A percentile compares a stretch with the other conserved stretches of the same genome.
These are phyloP conservation scores for Erpobdella octoculata DNA, from an alignment of 2,888 invertebrate species.

Conservation along the genomic window DNA sequence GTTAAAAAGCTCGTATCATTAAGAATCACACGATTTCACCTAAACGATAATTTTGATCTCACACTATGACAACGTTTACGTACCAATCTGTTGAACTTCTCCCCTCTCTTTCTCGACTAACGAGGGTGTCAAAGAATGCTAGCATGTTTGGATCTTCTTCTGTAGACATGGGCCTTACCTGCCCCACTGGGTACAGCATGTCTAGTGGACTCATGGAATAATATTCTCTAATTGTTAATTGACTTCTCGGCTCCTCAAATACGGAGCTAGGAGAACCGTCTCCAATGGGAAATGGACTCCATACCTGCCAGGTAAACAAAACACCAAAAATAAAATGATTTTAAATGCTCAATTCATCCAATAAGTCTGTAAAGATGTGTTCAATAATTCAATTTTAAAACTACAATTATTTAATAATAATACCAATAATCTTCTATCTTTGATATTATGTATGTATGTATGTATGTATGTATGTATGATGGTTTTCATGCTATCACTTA, in stretches of 20 bases:
- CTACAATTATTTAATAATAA: too few species aligned
- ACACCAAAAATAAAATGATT: too few species aligned
- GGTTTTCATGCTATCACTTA: too few species aligned
- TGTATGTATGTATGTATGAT: too few species aligned
- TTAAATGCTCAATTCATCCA: too few species aligned
- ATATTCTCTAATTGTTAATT: not conserved
- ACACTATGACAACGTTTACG: too few species aligned
- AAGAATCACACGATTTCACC: not conserved
- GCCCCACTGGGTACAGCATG: conserved; percentile 71
- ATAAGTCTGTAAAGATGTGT: too few species aligned
- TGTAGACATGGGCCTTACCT: conserved; percentile 67
- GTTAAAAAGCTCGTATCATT: too few species aligned
- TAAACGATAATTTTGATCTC: not conserved
- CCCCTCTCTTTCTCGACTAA: conserved; percentile 79
- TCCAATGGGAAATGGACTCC: conserved; percentile 67
- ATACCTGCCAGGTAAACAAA: conserved; percentile 60
- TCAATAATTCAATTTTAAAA: too few species aligned
- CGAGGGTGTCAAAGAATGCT: conserved; percentile 88
- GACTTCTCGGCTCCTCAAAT: conserved; percentile 39
- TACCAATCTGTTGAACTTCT: conserved; percentile 39
- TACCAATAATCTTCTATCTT: too few species aligned
- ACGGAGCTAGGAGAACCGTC: not conserved
- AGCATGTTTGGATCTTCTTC: conserved; percentile 88
- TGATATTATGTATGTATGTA: too few species aligned
- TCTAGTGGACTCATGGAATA: conserved; percentile 50